These are phyloP conservation scores for Melieria picta DNA, from an alignment of 2,888 invertebrate genomes.

Conservation along the genomic window DNA sequence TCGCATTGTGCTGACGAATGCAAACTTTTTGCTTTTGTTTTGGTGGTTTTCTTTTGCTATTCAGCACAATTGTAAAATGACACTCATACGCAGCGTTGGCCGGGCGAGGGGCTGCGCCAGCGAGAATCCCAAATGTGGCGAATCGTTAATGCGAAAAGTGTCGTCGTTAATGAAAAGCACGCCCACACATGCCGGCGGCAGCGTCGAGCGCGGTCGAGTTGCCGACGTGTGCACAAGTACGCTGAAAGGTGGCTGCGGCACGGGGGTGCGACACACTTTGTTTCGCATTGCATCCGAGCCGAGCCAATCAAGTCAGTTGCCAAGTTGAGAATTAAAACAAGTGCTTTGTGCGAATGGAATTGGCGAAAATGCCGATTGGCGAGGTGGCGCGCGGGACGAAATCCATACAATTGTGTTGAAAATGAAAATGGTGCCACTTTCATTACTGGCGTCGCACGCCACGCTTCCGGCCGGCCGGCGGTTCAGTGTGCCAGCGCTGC, in stretches of 20 bases:
- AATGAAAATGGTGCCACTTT: slow-evolving; percentile 31
- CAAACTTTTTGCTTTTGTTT: not conserved
- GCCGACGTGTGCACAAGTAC: not conserved
- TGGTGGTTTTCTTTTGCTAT: slow-evolving; percentile 5
- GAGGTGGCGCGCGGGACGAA: not conserved
- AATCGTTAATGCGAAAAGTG: not conserved
- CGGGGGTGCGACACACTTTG: slow-evolving; percentile 21
- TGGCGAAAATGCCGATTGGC: not conserved
- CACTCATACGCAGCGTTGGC: slow-evolving; percentile 12
- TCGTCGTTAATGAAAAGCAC: slow-evolving; percentile 3
- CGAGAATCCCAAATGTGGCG: not conserved
- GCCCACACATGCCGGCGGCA: not conserved
- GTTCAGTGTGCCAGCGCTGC: slow-evolving; percentile 8
- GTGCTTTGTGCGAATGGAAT: not conserved
- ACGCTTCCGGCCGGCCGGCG: slow-evolving; percentile 3
- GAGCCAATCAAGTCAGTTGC: slow-evolving; percentile 20
- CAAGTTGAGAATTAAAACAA: slow-evolving; percentile 21
- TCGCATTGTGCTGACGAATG: not conserved
- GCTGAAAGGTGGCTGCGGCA: not conserved
- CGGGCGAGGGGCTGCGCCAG: not conserved
- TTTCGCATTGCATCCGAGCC: not conserved
- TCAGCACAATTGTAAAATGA: not conserved
- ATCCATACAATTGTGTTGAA: slow-evolving; percentile 25
- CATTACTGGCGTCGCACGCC: slow-evolving; percentile 25
- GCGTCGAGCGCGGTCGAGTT: not conserved